Evolutionary conservation across 35 echinoderm and acorn worm genomes (phyloP).

Genomic region (Apostichopus japonicus): DNA sequence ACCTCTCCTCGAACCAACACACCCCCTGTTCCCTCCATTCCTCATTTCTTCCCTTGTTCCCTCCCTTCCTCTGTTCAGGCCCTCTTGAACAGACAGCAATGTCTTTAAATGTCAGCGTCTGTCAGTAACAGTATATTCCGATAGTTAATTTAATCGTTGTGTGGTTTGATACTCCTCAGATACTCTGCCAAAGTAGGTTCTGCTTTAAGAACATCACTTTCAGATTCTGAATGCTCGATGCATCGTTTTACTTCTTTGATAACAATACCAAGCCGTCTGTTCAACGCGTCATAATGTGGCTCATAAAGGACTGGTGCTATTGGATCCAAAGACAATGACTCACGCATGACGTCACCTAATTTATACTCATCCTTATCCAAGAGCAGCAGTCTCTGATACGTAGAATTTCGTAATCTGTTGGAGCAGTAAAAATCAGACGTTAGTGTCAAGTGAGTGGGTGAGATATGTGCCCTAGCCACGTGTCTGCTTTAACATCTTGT

Average conservation of each 20-base stretch:
- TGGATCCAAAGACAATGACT: constrained; percentile 79
- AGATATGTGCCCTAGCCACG: too few species aligned
- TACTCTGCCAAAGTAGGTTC: constrained; percentile 84
- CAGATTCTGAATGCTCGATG: constrained; percentile 31
- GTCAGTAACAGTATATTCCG: too few species aligned
- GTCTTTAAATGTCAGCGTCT: too few species aligned
- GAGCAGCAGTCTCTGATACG: constrained; percentile 70
- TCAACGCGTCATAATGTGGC: constrained; percentile 79
- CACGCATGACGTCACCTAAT: constrained; percentile 96
- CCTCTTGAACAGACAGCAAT: too few species aligned
- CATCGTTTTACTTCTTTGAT: constrained; percentile 66
- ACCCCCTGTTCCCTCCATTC: too few species aligned
- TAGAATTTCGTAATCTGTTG: constrained; percentile 83
- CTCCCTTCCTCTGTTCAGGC: too few species aligned
- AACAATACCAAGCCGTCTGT: constrained; percentile 80
- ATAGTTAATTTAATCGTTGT: too few species aligned
- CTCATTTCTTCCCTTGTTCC: too few species aligned
- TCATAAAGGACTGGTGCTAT: constrained; percentile 83
- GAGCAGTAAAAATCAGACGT: too few species aligned
- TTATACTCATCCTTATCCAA: constrained; percentile 80
- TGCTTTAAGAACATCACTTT: constrained; percentile 71
- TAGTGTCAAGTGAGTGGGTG: too few species aligned
- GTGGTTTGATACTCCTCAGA: constrained; percentile 18
- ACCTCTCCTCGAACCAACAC: too few species aligned
- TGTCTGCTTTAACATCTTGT: too few species aligned